Percentiles rank a stretch among this genome's conserved stretches.
Conservation (phyloP, 2,113 vertebrate species). For the Malurus cyaneus region DNA sequence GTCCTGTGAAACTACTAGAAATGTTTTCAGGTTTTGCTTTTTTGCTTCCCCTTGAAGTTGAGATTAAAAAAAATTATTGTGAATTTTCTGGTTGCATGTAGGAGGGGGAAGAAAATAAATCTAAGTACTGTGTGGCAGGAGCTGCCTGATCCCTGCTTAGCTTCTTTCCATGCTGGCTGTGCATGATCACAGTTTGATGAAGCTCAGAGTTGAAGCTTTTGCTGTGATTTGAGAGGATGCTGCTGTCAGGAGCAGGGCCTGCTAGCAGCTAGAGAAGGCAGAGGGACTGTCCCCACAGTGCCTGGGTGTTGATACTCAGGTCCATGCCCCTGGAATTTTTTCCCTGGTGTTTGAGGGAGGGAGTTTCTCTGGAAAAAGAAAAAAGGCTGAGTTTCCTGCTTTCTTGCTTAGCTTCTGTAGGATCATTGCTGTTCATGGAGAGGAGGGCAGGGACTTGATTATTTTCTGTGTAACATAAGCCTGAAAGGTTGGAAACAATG, state of each 20-base stretch:
- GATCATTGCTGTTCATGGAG: background rate
- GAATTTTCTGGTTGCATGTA: background rate
- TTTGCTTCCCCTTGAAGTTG: background rate
- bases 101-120: background rate
- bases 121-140: background rate
- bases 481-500: background rate
- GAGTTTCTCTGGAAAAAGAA: too few relatives aligned
- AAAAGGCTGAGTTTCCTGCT: background rate
- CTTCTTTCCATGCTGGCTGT: background rate
- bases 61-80: too few relatives aligned
- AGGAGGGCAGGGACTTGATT: background rate
- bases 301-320: background rate
- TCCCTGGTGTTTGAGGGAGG: background rate
- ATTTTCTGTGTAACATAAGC: background rate
- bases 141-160: background rate
- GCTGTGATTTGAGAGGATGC: background rate
- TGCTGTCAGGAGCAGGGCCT: background rate
- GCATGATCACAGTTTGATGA: background rate
- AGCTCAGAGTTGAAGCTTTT: background rate
- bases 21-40: background rate
- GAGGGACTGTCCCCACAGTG: fast-evolving
- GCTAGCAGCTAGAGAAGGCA: too few relatives aligned
- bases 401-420: background rate
- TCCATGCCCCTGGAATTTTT: background rate
- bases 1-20: background rate